Evolutionary conservation across 1,140 invertebrate genomes (phyloP), one percentile per base, ranked within the genome.

Genomic region (Pararge aegeria): DNA sequence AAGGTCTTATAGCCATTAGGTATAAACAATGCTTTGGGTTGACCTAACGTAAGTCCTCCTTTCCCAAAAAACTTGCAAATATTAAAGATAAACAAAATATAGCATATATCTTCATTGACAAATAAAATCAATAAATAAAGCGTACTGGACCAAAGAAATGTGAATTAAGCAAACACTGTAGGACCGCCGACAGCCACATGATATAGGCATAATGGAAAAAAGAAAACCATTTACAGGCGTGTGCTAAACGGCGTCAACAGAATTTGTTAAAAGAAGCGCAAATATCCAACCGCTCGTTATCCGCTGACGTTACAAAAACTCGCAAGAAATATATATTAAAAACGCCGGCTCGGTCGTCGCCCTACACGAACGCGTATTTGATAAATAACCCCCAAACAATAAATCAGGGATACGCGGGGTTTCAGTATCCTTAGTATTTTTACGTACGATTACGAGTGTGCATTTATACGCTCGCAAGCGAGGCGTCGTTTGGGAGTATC

Each of bases 251-350:
- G 63, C 61, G 50, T 52, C 63, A 68, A 66, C 61, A 74, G 69
- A 76, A 72, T 73, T 76, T 73, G 65, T 64, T 66, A 67, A 75
- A 74, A 70, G 65, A 70, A 72, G 54, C 62, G 48, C 66, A 64
- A 64, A 73, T 73, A 71, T 67, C 68, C 64, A 59, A 63, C 46
- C 16, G 58, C 64, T 75, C 75, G 78, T 80, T 80, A 77, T 75
- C 68, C 55, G 73, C 75, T 81, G 72, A 81, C 72, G 70, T 65
- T 68, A 74, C 70, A 80, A 80, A 83, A 83, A 77, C 59, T 62
- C 44, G 55, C 51, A 70, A 71, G 61, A 78, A 74, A 49, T n/a
- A 76, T 73, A 66, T 79, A 78, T 78, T 78, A 74, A 75, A 74
- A 82, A 71, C 56, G 64, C 61, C 56, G 66, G 64, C 61, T 65